A percentile compares a stretch with the other conserved stretches of the same genome.
These are phyloP conservation scores for Potamilus streckersoni DNA, from an alignment of 1,140 invertebrate species.

Conservation along the genomic window DNA sequence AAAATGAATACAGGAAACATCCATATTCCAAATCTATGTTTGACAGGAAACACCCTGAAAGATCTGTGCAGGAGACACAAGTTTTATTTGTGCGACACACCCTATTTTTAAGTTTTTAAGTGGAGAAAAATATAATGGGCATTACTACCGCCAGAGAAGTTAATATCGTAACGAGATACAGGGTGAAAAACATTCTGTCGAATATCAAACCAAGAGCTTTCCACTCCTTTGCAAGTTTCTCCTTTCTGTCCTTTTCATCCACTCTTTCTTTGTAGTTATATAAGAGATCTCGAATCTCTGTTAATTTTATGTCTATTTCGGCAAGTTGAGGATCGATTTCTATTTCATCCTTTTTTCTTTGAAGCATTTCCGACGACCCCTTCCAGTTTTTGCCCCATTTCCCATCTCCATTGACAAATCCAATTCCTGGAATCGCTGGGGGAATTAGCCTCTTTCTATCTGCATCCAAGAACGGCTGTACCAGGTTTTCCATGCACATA, in stretches of 20 bases:
- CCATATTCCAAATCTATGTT: too few relatives aligned
- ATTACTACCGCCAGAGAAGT: slow-evolving; percentile 65
- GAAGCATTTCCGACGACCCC: slow-evolving; percentile 42
- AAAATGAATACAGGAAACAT: too few relatives aligned
- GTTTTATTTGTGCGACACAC: too few relatives aligned
- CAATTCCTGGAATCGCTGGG: slow-evolving; percentile 39
- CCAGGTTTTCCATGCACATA: slow-evolving; percentile 62
- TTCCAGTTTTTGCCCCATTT: slow-evolving; percentile 45
- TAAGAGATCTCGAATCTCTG: slow-evolving; percentile 62
- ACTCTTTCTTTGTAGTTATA: slow-evolving; percentile 55
- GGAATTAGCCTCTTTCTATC: slow-evolving; percentile 36
- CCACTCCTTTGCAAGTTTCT: slow-evolving; percentile 66
- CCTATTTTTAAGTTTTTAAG: too few relatives aligned
- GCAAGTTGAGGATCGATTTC: slow-evolving; percentile 44
- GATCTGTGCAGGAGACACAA: too few relatives aligned
- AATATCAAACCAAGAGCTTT: slow-evolving; percentile 66
- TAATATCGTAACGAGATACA: slow-evolving; percentile 64
- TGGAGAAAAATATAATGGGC: slow-evolving; percentile 50
- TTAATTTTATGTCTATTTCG: slow-evolving; percentile 60
- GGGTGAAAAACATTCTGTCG: slow-evolving; percentile 67
- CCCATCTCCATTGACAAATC: slow-evolving; percentile 46
- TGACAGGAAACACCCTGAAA: too few relatives aligned
- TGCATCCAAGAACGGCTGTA: slow-evolving; percentile 47
- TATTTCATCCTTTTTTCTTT: slow-evolving; percentile 36
- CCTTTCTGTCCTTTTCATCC: slow-evolving; percentile 63